Base-by-base conservation (phyloP, 2,113 vertebrate genomes). In the Erythrocercus mccallii region DNA sequence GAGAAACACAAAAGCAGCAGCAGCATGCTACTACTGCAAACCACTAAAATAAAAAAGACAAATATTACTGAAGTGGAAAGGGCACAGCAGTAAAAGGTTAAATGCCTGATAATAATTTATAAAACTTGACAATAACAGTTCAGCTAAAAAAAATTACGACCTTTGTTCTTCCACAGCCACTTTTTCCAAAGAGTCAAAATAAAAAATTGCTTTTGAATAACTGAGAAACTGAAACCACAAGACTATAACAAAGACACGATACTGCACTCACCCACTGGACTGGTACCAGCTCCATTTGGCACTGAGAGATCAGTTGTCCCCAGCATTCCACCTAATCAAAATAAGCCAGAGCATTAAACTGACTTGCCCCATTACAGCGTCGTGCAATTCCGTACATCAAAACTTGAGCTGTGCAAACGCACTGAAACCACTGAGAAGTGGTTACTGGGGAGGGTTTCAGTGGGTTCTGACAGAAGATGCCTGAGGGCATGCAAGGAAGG, bases 251-350 rank as follows among this genome's bases (percentile, higher is more conserved):
- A 60, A 95, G 74, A 48, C 18, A 42, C 2, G 24, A 69, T 20
- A 51, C 12, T 10, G 16, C 71, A 98, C 98, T 98, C 96, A 99
- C 98, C 99, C 94, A 98, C 98, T 96, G 99, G 99, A 98, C 99
- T 98, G 95, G 97, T 98, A 97, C 98, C 98, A 96, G 97, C 98
- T 98, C 98, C 98, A 97, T 98, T 99, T 98, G 98, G 98, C 98
- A 99, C 98, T 95, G 98, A 95, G 95, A 99, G 98, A 95, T 99
- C 99, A 94, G 98, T 88, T 58, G 98, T 98, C 96, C 98, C 98
- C 97, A 99, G 94, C 98, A 98, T 99, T 95, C 98, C 98, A 98
- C 98, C 99, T 99, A 97, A 96, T 60, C 91, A 98, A 21, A 76
- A 54, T 2, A 81, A 81, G 78, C 7, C 74, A 71, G 47, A 57